Evolutionary conservation across 1,140 invertebrate species (phyloP), one percentile per base, ranked within the genome.

Genomic region (Cydia amplana): DNA sequence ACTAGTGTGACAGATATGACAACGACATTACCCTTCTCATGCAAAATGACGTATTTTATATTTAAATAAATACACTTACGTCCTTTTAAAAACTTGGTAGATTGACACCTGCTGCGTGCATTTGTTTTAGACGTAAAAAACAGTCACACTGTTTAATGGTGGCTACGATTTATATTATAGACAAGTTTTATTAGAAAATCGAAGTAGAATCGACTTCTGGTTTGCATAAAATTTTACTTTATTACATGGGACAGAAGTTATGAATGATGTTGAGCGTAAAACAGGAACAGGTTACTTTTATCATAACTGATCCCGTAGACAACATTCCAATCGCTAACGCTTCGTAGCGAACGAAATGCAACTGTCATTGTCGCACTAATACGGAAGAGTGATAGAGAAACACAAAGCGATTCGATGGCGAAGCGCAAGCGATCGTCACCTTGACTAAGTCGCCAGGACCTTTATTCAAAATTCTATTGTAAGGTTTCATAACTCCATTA

Each of bases 81-180:
- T 6, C n/a, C 12, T 51, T 51, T 51, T 51, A 51, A 51, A 51
- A n/a, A 72, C 77, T 73, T 82, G 78, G 75, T 63, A 79, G 36
- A 55, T 51, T 63, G 82, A 87, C 87, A 89, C 86, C 86, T 88
- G 87, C 82, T 77, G 82, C n/a, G 78, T 75, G 25, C 78, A 77
- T 83, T 83, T 83, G 82, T 85, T 85, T 86, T 81, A 67, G 74
- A 72, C 46, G 16, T 72, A 70, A 70, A 60, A 81, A 70, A 72
- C 46, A 18, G 40, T 72, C 40, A 72, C 40, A 64, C 63, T 25
- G 14, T 64, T 67, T 67, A 67, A 67, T 32, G 64, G 28, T n/a
- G 28, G 28, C 64, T 14, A 72, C 40, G 67, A 49, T 51, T 46
- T 25, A 72, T 72, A 12, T 46, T 16, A 72, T 46, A 72, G 20